Evolutionary conservation across 2,888 invertebrate genomes (phyloP).

Genomic region (Agrypnus murinus): DNA sequence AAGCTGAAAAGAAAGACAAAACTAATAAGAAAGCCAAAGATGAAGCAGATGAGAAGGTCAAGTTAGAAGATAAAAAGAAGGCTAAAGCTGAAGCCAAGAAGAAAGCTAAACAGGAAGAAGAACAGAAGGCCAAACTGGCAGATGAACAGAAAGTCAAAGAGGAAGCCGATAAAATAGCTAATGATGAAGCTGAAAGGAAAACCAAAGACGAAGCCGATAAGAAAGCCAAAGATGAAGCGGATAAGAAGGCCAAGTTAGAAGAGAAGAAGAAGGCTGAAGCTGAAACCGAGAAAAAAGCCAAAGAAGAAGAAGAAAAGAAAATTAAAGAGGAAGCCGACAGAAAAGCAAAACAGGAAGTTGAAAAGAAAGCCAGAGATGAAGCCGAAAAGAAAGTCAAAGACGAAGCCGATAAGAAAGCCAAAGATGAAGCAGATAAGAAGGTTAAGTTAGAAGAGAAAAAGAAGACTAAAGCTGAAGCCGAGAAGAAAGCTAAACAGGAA

Average conservation of each 20-base stretch:
- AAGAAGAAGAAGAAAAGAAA: slow-evolving; percentile 50
- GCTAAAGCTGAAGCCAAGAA: slow-evolving; percentile 59
- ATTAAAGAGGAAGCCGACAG: slow-evolving; percentile 53
- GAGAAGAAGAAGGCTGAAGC: slow-evolving; percentile 61
- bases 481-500: slow-evolving; percentile 55
- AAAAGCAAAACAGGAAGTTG: slow-evolving; percentile 57
- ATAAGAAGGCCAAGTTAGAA: slow-evolving; percentile 64
- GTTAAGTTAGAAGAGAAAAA: slow-evolving; percentile 58
- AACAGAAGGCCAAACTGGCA: slow-evolving; percentile 68
- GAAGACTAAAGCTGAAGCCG: slow-evolving; percentile 50
- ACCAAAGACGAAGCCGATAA: slow-evolving; percentile 47
- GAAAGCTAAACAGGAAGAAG: slow-evolving; percentile 57
- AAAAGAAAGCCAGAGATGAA: slow-evolving; percentile 20
- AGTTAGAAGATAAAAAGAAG: slow-evolving; percentile 64
- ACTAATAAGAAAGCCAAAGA: slow-evolving; percentile 51
- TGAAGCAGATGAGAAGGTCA: slow-evolving; percentile 59
- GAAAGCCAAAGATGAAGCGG: neutral
- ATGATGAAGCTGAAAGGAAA: slow-evolving; percentile 11
- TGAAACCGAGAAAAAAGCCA: slow-evolving; percentile 54
- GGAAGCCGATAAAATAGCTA: slow-evolving; percentile 40
- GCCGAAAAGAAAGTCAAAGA: slow-evolving; percentile 49
- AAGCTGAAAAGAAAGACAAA: slow-evolving; percentile 60
- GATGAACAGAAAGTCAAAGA: slow-evolving; percentile 59
- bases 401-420: slow-evolving; percentile 47
- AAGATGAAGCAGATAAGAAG: slow-evolving; percentile 54